These are phyloP conservation scores for Aurelia aurita complex sp. Pacific DNA, from an alignment of 30 jellyfish, hydroid and myxozoan species.

Conservation along the genomic window DNA sequence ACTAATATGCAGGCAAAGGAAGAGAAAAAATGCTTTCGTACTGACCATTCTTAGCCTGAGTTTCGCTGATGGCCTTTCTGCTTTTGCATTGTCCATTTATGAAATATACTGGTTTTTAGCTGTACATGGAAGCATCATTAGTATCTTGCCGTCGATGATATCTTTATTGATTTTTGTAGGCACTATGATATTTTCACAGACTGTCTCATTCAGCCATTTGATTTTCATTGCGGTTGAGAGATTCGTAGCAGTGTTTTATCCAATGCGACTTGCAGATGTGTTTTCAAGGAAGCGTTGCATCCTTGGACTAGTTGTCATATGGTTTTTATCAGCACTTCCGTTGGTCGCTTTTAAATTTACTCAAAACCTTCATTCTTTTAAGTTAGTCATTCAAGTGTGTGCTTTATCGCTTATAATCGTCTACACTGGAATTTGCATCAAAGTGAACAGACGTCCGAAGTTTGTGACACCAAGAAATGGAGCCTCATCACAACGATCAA, in stretches of 20 bases:
- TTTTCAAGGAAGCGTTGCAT: constrained; percentile 12
- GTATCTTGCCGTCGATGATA: neutral
- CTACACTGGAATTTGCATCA: constrained; percentile 21
- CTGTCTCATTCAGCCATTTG: constrained; percentile 16
- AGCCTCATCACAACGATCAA: neutral
- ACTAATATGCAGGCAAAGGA: constrained; percentile 2
- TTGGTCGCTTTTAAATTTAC: neutral
- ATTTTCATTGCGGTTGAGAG: constrained; percentile 29
- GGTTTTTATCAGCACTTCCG: constrained; percentile 1
- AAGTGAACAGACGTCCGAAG: neutral
- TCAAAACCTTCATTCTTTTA: neutral
- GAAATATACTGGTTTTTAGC: constrained; percentile 2
- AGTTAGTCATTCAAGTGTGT: neutral
- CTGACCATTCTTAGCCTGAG: constrained; percentile 29
- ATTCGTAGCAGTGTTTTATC: constrained; percentile 26
- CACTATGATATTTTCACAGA: constrained; percentile 2
- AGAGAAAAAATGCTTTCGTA: neutral
- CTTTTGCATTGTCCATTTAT: neutral
- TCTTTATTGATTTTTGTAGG: neutral
- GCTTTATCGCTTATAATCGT: neutral
- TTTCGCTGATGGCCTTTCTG: constrained; percentile 13
- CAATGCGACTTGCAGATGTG: constrained; percentile 5
- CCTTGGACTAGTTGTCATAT: neutral
- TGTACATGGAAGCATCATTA: neutral
- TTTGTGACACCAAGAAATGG: neutral